Base-by-base conservation (phyloP, 2,888 invertebrate genomes). In the Drosophila quasianomalipes region DNA sequence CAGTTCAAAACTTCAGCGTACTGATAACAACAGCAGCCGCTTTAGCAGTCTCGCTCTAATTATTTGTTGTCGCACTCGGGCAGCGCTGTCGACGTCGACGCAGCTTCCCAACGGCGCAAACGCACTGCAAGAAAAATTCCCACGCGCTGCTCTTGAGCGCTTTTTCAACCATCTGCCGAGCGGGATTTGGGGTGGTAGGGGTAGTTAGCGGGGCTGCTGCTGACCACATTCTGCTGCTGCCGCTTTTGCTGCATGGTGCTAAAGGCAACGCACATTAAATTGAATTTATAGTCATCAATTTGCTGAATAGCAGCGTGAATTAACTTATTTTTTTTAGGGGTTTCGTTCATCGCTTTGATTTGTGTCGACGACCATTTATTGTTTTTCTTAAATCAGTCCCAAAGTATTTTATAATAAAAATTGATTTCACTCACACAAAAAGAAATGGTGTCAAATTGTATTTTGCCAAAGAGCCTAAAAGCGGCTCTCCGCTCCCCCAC, bases 281-380 rank as follows among this genome's bases (percentile, higher is more conserved):
- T 90, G 91, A 91, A 91, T 91, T 91, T 89, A 91, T 90, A 79
- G 90, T 89, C 90, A 86, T 90, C 90, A 91, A 89, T 91, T 89
- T 90, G 81, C 73, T 77, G 85, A 82, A 91, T 90, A 81, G 90
- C 88, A 84, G 78, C 76, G 88, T 78, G 86, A 91, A 87, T 91
- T 80, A 89, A 89, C 90, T 89, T 91, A 28, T 85, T 91, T 76
- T 68, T 28, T 59, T 79, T 73, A 72, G 90, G 73, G 74, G 77
- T 74, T 75, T 57, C 28, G 39, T 57, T 57, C 57, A 57, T 41
- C 63, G 79, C 75, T 73, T 90, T 85, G 85, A 89, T 86, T 85
- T 85, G 84, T 86, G 79, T 66, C 79, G 67, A 57, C 64, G 67
- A 31, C 74, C 88, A 76, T 88, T 89, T 87, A 87, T 90, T 91